Evolutionary conservation across 2,888 invertebrate genomes (phyloP).

Genomic region (Argyresthia goedartella): DNA sequence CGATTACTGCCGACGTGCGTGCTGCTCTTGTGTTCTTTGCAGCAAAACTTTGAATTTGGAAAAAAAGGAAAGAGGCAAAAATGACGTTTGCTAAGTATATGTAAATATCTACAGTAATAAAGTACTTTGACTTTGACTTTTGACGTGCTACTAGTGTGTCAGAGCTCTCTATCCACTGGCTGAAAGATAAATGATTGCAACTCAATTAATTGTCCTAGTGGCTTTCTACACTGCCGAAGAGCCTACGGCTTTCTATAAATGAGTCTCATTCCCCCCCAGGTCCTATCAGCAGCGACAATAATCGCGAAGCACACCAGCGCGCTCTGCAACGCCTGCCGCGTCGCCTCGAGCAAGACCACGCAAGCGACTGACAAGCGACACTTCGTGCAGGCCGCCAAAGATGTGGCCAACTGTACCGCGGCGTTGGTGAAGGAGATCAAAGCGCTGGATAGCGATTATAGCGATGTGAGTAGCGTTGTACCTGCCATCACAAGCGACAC

Average conservation of each 20-base stretch:
- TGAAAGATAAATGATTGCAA: no score
- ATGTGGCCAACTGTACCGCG: constrained; percentile 96
- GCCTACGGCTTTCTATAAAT: not conserved
- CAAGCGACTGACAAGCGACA: constrained; percentile 95
- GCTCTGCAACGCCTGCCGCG: constrained; percentile 94
- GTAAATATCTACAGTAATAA: no score
- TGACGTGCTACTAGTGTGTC: no score
- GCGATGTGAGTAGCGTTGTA: constrained; percentile 54
- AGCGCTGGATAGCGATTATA: constrained; percentile 86
- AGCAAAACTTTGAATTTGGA: no score
- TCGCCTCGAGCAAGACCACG: constrained; percentile 90
- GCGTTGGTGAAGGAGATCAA: constrained; percentile 96
- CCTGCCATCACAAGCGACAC: constrained; percentile 94
- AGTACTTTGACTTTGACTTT: no score
- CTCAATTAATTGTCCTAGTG: no score
- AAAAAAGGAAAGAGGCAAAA: no score
- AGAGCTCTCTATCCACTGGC: no score
- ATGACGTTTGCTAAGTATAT: no score
- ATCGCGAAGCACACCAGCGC: constrained; percentile 97
- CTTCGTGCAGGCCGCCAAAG: constrained; percentile 97
- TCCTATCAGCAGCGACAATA: constrained; percentile 90
- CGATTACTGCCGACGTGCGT: no score
- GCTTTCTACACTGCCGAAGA: no score
- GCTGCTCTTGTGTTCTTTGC: no score
- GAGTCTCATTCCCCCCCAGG: constrained; percentile 41